phyloP scores from a whole-genome alignment of 2,113 vertebrate species.

The Erinaceus europaeus region DNA sequence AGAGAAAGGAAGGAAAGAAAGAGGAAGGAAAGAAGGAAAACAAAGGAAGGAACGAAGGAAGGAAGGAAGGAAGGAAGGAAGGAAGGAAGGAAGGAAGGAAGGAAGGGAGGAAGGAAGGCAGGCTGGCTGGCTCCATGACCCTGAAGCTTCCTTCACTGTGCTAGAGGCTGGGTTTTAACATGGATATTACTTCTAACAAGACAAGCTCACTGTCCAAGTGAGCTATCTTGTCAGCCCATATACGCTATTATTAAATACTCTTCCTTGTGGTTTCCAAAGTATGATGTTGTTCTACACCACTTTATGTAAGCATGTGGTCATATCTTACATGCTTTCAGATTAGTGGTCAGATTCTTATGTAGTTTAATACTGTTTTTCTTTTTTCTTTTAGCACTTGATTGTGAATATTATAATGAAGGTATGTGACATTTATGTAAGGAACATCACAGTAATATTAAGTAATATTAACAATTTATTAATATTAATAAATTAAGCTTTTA shows the following conservation, averaged over 20 bases:
- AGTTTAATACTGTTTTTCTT: constrained; percentile 56
- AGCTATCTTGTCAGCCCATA: too few species aligned
- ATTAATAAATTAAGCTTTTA: neutral
- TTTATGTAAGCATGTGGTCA: neutral
- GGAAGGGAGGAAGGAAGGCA: too few species aligned
- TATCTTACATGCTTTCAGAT: neutral
- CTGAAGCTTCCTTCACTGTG: too few species aligned
- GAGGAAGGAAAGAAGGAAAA: too few species aligned
- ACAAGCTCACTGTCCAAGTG: too few species aligned
- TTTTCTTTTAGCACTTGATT: constrained; percentile 92
- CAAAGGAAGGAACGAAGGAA: too few species aligned
- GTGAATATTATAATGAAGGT: constrained; percentile 99
- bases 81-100: too few species aligned
- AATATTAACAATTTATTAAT: neutral
- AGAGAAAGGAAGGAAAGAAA: too few species aligned
- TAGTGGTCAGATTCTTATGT: neutral
- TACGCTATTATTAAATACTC: neutral
- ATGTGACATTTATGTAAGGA: constrained; percentile 67
- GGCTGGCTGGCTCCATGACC: too few species aligned
- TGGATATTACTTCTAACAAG: too few species aligned
- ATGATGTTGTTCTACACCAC: neutral
- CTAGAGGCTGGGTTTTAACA: too few species aligned
- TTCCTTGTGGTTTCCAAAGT: neutral
- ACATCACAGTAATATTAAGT: neutral
- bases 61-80: too few species aligned